Conservation (phyloP, 2,797 vertebrate species). For the Zalophus californianus region DNA sequence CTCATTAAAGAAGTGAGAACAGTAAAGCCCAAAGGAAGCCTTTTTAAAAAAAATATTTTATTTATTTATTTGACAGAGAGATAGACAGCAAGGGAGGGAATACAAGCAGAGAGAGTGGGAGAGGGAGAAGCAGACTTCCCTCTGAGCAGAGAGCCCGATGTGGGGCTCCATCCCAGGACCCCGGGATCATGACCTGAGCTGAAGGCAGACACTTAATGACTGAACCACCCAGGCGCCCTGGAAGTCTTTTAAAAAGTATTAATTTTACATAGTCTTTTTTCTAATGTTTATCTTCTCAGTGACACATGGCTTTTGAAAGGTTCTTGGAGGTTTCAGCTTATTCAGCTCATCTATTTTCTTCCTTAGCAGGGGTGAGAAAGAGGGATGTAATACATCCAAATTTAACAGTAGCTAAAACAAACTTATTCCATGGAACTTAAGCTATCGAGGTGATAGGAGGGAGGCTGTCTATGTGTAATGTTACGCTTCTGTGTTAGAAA, state of each 20-base stretch:
- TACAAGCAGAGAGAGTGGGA: too few relatives aligned
- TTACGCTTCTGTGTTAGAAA: not conserved
- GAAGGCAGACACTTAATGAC: too few relatives aligned
- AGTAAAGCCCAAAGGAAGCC: not conserved
- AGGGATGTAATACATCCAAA: not conserved
- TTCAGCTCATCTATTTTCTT: conserved; percentile 16
- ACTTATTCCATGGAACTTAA: conserved; percentile 8
- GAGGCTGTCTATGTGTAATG: not conserved
- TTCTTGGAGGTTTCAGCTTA: not conserved
- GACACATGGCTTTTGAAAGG: not conserved
- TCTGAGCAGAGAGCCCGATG: too few relatives aligned
- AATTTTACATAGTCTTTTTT: not conserved
- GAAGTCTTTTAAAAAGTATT: not conserved
- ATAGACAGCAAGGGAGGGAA: too few relatives aligned
- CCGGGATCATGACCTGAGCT: too few relatives aligned
- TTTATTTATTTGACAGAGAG: too few relatives aligned
- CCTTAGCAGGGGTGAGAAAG: conserved; percentile 7
- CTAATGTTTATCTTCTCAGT: not conserved
- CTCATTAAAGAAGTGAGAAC: not conserved
- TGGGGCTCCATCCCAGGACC: too few relatives aligned
- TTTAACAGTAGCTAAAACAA: conserved; percentile 40
- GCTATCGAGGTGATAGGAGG: not conserved
- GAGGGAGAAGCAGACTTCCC: too few relatives aligned
- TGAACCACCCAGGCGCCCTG: not conserved
- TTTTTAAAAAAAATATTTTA: not conserved